Base-by-base conservation (phyloP, 1,140 invertebrate genomes). In the Drosophila novamexicana region DNA sequence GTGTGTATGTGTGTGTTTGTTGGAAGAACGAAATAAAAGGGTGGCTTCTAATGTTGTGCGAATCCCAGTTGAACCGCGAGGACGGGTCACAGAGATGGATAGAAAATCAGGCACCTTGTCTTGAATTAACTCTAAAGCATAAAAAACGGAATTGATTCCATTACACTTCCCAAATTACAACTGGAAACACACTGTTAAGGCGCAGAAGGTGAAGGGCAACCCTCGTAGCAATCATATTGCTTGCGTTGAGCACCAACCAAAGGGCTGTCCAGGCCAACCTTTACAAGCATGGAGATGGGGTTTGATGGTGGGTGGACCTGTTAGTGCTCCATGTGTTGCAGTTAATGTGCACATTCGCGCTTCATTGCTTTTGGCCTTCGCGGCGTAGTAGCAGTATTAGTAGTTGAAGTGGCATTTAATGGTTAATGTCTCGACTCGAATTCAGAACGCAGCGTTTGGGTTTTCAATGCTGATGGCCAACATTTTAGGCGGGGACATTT, bases 271-370 rank as follows among this genome's bases (percentile, higher is more conserved):
- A 29, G 9, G 36, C 37, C 16, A 56, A 29, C 22, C 39, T 29
- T n/a, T 12, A 12, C 2, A 36, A 10, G 5, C 29, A 14, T 29
- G 7, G 18, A 29, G 9, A 29, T 22, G n/a, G 29, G 14, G 32
- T 14, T 18, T 22, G 45, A 9, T 10, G 45, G 16, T 47, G 45
- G 16, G 14, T 9, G 7, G 7, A 7, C 6, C 29, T 16, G 50
- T 32, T 34, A 42, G 47, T 49, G 47, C 49, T 52, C 22, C 32
- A 4, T 34, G 2, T 56, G 29, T 16, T 56, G 45, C 68, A 57
- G 22, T 65, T 72, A 52, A 66, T 64, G 58, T 18, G 29, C 29
- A 12, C 45, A 58, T 65, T 72, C 34, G 56, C 62, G 68, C 61
- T 67, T 59, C 56, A 61, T 45, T 45, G 63, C 34, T 56, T 42